These are phyloP conservation scores for Hymenochirus boettgeri DNA, from an alignment of 2,113 vertebrate species.

Conservation along the genomic window DNA sequence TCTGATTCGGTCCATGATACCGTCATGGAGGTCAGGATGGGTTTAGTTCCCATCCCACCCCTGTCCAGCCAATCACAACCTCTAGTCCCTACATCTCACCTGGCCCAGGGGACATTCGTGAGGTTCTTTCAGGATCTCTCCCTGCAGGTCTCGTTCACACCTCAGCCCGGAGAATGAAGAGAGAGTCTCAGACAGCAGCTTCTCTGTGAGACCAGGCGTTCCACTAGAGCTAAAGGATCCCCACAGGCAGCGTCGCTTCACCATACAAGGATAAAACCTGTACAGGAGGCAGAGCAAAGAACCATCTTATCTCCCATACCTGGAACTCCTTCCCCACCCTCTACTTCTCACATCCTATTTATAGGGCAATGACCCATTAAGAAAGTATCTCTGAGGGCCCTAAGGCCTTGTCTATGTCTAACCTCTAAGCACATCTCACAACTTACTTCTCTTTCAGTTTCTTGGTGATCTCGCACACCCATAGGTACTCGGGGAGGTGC, in stretches of 20 bases:
- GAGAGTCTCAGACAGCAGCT: slow-evolving; percentile 53
- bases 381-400: no score
- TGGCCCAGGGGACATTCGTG: slow-evolving; percentile 71
- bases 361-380: no score
- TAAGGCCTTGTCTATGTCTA: no score
- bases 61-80: neutral
- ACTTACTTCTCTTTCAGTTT: slow-evolving; percentile 54
- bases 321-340: no score
- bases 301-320: no score
- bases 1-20: no score
- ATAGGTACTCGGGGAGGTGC: slow-evolving; percentile 67
- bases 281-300: neutral
- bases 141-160: slow-evolving; percentile 67
- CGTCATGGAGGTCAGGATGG: no score
- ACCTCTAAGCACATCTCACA: no score
- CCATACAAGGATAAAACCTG: slow-evolving; percentile 42
- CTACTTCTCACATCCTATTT: no score
- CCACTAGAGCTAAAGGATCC: slow-evolving; percentile 42
- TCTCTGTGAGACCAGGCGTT: slow-evolving; percentile 56
- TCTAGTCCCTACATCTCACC: slow-evolving; percentile 49
- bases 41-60: no score
- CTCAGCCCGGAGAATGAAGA: slow-evolving; percentile 25
- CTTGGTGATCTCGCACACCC: slow-evolving; percentile 57
- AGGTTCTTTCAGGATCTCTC: slow-evolving; percentile 69
- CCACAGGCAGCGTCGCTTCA: neutral